A percentile compares a stretch with the other conserved stretches of the same genome.
phyloP scores from a whole-genome alignment of 2,797 vertebrate species.

The Heterohyrax brucei region DNA sequence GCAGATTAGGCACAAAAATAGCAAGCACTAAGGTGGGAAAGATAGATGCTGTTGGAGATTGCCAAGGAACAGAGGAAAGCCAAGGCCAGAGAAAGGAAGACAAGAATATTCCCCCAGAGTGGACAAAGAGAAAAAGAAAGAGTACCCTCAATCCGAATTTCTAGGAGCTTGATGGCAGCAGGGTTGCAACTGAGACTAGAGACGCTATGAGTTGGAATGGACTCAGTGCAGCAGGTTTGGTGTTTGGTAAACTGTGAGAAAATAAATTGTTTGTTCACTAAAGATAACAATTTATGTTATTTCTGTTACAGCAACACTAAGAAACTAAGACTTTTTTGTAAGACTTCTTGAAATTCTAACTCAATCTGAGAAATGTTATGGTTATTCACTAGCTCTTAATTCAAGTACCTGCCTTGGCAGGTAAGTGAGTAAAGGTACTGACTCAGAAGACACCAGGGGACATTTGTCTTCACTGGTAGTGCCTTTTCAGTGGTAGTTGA shows the following conservation, averaged over 20 bases:
- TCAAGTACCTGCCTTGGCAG: not conserved
- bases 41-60: not conserved
- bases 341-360: constrained; percentile 49
- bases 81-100: not conserved
- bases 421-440: not conserved
- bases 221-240: too few species aligned
- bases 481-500: not conserved
- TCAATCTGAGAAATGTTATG: constrained; percentile 36
- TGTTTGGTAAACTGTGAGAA: too few species aligned
- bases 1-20: not conserved
- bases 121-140: not conserved
- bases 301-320: not conserved
- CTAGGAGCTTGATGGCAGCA: too few species aligned
- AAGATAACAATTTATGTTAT: not conserved
- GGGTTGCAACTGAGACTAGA: too few species aligned
- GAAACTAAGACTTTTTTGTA: not conserved
- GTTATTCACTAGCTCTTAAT: not conserved
- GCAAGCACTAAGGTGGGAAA: not conserved
- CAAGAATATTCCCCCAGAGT: too few species aligned
- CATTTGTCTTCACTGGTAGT: not conserved
- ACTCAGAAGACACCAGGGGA: not conserved
- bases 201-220: too few species aligned
- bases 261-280: not conserved
- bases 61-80: not conserved
- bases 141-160: not conserved